Evolutionary conservation across 2,797 vertebrate species (phyloP), one percentile per base, ranked within the genome.

Genomic region (Dendrocincla fuliginosa): DNA sequence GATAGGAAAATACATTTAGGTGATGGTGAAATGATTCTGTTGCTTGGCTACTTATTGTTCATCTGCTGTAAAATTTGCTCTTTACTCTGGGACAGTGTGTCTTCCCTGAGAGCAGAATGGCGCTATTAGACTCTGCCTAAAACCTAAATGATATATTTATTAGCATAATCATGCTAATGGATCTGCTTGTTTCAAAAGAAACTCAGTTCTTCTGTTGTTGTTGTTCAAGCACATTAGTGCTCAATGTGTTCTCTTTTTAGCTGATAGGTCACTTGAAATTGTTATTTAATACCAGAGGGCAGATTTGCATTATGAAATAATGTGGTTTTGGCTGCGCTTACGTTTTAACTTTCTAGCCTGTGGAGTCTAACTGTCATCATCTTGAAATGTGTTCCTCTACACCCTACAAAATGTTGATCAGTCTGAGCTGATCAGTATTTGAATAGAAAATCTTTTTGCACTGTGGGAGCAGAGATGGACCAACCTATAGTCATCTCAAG

Each of bases 11-110:
- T 90, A 42, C 69, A 74, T 87, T 96, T 93, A 91, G 59, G 75
- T 84, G 73, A 83, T 42, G n/a, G 44, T 85, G 94, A 96, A 94
- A 88, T 95, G 30, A 90, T 96, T 92, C 95, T 95, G 92, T 97
- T 97, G 93, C 95, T 93, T 96, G 93, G 93, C 91, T 97, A 80
- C 87, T 97, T 97, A 88, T 20, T 96, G 85, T 93, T 96, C 64
- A 65, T 93, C 68, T 91, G 78, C 93, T 89, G 70, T 95, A 95
- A 88, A 96, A 96, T 93, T 84, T 91, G 53, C 76, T 90, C 59
- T 92, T 78, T 93, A 60, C 47, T 89, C 33, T 84, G 41, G 64
- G 42, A 81, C 79, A 80, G 22, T 13, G 30, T 91, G 75, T 82
- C 52, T 81, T 92, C 94, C 56, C 63, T 81, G 63, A 95, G 61